Percentiles rank a stretch among this genome's conserved stretches.
These are phyloP conservation scores for pig (Sus scrofa) DNA, from an alignment of 2,113 vertebrate species.

Conservation along the genomic window DNA sequence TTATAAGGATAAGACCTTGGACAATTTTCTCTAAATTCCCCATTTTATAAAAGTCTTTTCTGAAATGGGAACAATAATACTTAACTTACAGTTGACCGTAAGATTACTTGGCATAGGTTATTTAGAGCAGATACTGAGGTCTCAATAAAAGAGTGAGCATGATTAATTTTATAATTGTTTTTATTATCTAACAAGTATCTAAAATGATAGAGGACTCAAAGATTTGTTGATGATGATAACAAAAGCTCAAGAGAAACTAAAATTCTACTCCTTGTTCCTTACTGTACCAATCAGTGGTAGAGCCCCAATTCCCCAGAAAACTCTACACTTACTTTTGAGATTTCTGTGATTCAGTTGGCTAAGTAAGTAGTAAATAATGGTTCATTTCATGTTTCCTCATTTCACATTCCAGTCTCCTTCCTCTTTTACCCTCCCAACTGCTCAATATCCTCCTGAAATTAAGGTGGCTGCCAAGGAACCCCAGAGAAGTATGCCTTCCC, in stretches of 20 bases:
- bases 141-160: not conserved
- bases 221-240: not conserved
- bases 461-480: not conserved
- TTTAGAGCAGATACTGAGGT: constrained; percentile 27
- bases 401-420: not conserved
- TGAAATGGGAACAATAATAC: not conserved
- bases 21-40: not conserved
- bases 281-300: not conserved
- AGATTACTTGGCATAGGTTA: not conserved
- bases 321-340: constrained; percentile 17
- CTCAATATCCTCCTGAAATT: not conserved
- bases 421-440: not conserved
- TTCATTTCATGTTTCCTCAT: not conserved
- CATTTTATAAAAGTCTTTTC: too few relatives aligned
- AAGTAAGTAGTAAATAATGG: not conserved
- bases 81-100: not conserved
- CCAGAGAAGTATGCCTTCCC: fast-evolving
- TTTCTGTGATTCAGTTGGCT: not conserved
- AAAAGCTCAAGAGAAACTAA: not conserved
- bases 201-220: not conserved
- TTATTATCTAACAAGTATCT: not conserved
- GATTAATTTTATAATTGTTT: not conserved
- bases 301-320: not conserved
- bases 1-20: not conserved
- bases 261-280: not conserved